phyloP scores from a whole-genome alignment of 2,113 vertebrate species.

The Gymnogyps californianus region DNA sequence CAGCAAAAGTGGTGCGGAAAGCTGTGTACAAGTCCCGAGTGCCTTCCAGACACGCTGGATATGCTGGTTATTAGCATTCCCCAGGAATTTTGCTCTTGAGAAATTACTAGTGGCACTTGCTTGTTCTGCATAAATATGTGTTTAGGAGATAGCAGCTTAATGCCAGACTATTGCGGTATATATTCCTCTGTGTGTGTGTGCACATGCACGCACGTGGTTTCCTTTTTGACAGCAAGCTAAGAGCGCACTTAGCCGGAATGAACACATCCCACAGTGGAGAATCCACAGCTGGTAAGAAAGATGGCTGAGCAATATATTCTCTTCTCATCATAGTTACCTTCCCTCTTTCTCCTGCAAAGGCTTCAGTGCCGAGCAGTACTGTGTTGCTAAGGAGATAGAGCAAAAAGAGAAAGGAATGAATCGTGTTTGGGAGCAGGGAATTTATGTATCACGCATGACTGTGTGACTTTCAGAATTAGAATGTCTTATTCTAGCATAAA shows the following conservation, averaged over 20 bases:
- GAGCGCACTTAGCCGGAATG: background rate
- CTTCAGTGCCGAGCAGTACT: background rate
- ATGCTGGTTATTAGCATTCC: background rate
- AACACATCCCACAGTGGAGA: background rate
- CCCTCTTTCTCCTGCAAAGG: background rate
- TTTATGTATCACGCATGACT: background rate
- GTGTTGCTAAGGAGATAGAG: conserved; percentile 35
- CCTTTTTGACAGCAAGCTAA: background rate
- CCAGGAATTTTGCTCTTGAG: background rate
- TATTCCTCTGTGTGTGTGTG: background rate
- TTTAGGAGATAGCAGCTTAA: background rate
- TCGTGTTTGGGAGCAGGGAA: background rate
- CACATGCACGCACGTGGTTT: fast-evolving
- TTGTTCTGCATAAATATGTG: background rate
- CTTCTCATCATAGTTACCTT: background rate
- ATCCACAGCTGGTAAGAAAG: background rate
- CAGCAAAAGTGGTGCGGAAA: background rate
- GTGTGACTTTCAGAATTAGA: background rate
- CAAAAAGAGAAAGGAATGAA: background rate
- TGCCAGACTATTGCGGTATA: background rate
- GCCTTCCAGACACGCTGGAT: background rate
- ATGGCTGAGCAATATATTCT: background rate
- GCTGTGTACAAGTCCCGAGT: background rate
- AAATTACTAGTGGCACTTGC: background rate
- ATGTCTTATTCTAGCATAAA: background rate